Base-by-base conservation (phyloP, 1,140 invertebrate genomes). In the Camponotus vicinus region DNA sequence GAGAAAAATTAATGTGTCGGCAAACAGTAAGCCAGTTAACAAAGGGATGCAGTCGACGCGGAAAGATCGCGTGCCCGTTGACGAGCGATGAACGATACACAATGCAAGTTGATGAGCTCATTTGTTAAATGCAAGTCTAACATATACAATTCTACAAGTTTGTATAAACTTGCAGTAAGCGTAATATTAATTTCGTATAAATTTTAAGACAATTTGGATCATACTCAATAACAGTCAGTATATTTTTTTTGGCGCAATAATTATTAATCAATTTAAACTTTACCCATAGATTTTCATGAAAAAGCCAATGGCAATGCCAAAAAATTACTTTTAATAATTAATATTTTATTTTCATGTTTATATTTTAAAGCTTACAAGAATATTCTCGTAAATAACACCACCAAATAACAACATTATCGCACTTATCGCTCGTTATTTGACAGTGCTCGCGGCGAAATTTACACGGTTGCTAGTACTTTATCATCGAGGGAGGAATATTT, bases 1-100 rank as follows among this genome's bases (percentile, higher is more conserved):
- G 13, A 83, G 79, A 83, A 83, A 83, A 83, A 75, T 83, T 75
- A 83, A 83, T 83, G 79, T 61, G 55, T 49, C 37, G 32, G 55
- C 69, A 61, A 83, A 83, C 40, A 80, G 27, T 21, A 13, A 42
- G 70, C 37, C 69, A 61, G 69, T 83, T 83, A 83, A 83, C 79
- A 75, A 42, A 83, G 40, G 45, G 69, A 45, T 61, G 69, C 57
- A 75, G 79, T 37, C 45, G 55, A 45, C 45, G 52, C 52, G 52
- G 34, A 73, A 79, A 73, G 34, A 73, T 83, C 79, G 79, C 79
- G 79, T 61, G 79, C 55, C 9, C 55, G 55, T 59, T 61, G 79
- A 59, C 79, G 79, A 45, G 79, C 79, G 69, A 83, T 75, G 37
- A 34, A 27, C 21, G 55, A 52, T 52, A 52, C 15, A 73, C 42